A percentile compares a stretch with the other conserved stretches of the same genome.
Conservation (phyloP, 2,113 vertebrate genomes). For the Progne subis region DNA sequence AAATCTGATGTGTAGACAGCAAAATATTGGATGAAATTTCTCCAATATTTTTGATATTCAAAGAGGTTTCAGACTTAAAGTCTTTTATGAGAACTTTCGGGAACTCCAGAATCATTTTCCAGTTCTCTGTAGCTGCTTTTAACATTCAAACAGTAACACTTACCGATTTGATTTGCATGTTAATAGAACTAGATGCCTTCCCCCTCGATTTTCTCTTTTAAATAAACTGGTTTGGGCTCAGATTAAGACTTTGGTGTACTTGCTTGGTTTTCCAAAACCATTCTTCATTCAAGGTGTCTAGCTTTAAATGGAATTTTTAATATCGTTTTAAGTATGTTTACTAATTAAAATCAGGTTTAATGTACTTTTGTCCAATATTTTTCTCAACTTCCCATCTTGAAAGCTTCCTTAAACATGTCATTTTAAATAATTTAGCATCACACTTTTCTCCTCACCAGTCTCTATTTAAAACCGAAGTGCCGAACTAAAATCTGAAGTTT, state of each 20-base stretch:
- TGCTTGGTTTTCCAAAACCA: background rate
- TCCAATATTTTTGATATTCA: background rate
- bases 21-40: background rate
- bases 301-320: background rate
- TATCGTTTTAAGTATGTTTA: background rate
- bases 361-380: background rate
- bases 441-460: background rate
- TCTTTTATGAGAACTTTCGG: background rate
- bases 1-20: background rate
- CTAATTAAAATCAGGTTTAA: background rate
- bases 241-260: background rate
- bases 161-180: background rate
- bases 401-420: background rate
- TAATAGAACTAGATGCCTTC: background rate
- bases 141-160: background rate
- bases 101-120: background rate
- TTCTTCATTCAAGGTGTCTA: background rate
- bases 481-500: background rate
- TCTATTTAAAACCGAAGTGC: background rate
- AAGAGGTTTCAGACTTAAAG: background rate
- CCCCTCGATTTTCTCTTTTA: background rate
- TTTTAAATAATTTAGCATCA: background rate
- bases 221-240: background rate
- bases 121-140: background rate
- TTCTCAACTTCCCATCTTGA: background rate